Conservation (phyloP, 2,888 invertebrate genomes). For the Lobophora halterata region DNA sequence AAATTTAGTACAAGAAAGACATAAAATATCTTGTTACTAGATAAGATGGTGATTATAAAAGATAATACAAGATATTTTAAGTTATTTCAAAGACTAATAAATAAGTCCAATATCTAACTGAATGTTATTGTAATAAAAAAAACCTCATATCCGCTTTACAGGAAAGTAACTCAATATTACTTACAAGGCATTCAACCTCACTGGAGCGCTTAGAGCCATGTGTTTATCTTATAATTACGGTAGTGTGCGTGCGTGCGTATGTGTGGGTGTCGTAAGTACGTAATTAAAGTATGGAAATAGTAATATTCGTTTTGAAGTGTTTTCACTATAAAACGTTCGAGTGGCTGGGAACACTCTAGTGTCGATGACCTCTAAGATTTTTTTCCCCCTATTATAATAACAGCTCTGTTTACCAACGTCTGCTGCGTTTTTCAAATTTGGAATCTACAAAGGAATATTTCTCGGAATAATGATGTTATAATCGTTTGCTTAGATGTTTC, state of each 20-base stretch:
- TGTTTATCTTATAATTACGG: conserved; percentile 67
- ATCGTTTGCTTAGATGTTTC: conserved; percentile 18
- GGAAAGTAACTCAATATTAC: conserved; percentile 61
- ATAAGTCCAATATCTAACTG: conserved; percentile 10
- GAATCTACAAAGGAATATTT: conserved; percentile 33
- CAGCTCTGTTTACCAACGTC: conserved; percentile 66
- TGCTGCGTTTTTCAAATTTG: conserved; percentile 57
- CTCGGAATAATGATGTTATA: conserved; percentile 40
- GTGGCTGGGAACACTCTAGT: conserved; percentile 71
- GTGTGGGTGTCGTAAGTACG: conserved; percentile 65
- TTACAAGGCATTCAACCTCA: conserved; percentile 42
- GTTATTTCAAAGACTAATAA: no score
- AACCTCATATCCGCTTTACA: conserved; percentile 27
- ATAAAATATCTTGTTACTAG: no score
- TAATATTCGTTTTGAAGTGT: conserved; percentile 79
- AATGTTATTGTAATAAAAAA: conserved; percentile 11
- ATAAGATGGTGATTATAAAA: no score
- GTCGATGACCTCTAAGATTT: conserved; percentile 65
- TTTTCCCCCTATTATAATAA: conserved; percentile 68
- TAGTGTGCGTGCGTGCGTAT: conserved; percentile 42
- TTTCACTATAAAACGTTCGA: conserved; percentile 77
- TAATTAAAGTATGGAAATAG: conserved; percentile 80
- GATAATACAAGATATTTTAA: no score
- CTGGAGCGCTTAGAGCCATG: conserved; percentile 60
- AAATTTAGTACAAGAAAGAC: no score